Conservation (phyloP, 1,140 invertebrate genomes). For the Magallana angulata region DNA sequence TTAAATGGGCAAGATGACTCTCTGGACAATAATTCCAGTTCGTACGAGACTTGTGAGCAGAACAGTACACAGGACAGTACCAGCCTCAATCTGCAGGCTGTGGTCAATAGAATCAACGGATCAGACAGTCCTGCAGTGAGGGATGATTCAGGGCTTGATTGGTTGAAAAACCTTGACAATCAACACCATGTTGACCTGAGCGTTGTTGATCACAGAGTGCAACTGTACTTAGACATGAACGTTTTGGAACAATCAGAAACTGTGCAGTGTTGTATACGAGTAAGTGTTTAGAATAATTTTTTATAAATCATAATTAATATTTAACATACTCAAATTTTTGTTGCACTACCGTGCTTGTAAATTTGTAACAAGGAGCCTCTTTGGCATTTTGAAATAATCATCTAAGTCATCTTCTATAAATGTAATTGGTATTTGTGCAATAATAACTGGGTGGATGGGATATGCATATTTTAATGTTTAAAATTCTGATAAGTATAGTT, state of each 20-base stretch:
- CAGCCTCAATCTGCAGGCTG: neutral
- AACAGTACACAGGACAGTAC: neutral
- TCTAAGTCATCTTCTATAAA: too few species aligned
- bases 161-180: conserved; percentile 18
- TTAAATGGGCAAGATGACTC: conserved; percentile 1
- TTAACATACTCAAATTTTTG: too few species aligned
- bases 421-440: too few species aligned
- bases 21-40: neutral
- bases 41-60: conserved; percentile 10
- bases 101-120: neutral
- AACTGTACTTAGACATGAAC: conserved; percentile 74
- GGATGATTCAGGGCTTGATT: neutral
- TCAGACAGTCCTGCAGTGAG: neutral
- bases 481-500: too few species aligned
- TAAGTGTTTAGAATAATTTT: neutral
- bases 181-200: conserved; percentile 63
- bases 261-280: conserved; percentile 42
- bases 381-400: neutral
- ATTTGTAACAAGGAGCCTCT: neutral
- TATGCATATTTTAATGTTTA: too few species aligned
- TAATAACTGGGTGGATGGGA: too few species aligned
- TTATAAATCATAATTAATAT: too few species aligned
- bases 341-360: too few species aligned
- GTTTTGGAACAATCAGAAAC: conserved; percentile 68
- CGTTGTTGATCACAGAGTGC: conserved; percentile 71